These are phyloP conservation scores for Astropecten irregularis DNA, from an alignment of 53 echinoderm and acorn worm genomes.

Conservation along the genomic window DNA sequence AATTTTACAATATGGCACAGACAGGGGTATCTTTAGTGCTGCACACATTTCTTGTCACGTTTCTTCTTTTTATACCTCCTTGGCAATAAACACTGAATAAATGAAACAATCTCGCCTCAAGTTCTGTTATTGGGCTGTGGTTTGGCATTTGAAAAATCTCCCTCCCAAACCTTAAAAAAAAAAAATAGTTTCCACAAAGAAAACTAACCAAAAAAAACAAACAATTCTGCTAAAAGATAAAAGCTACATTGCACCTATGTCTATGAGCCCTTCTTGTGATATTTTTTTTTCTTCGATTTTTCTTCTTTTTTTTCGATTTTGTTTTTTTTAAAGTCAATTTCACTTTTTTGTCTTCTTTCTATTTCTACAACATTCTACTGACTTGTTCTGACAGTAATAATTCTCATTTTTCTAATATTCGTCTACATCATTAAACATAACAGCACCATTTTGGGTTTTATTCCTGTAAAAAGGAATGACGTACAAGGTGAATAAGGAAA, in stretches of 20 bases:
- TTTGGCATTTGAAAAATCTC: not conserved
- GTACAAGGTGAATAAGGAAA: conserved; percentile 7
- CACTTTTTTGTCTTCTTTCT: conserved; percentile 1
- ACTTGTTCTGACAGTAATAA: not conserved
- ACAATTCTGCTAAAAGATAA: conserved; percentile 7
- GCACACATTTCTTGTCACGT: not conserved
- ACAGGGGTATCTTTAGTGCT: conserved; percentile 3
- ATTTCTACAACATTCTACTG: conserved; percentile 41
- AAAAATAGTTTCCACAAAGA: conserved; percentile 9
- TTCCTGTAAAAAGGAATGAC: too few relatives aligned
- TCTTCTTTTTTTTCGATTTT: not conserved
- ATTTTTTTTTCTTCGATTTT: not conserved
- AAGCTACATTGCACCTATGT: conserved; percentile 52
- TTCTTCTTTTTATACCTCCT: not conserved
- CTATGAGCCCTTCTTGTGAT: not conserved
- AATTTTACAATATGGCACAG: conserved; percentile 16
- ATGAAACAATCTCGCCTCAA: conserved; percentile 46
- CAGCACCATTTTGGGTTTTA: conserved; percentile 42
- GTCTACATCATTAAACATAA: conserved; percentile 19
- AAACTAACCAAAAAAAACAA: conserved; percentile 9
- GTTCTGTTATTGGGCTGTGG: not conserved
- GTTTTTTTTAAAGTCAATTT: not conserved
- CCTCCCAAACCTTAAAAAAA: too few relatives aligned
- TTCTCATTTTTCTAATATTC: conserved; percentile 9
- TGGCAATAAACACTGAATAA: conserved; percentile 25